Conservation (phyloP, 2,888 invertebrate species). For the Cistogaster globosa region DNA sequence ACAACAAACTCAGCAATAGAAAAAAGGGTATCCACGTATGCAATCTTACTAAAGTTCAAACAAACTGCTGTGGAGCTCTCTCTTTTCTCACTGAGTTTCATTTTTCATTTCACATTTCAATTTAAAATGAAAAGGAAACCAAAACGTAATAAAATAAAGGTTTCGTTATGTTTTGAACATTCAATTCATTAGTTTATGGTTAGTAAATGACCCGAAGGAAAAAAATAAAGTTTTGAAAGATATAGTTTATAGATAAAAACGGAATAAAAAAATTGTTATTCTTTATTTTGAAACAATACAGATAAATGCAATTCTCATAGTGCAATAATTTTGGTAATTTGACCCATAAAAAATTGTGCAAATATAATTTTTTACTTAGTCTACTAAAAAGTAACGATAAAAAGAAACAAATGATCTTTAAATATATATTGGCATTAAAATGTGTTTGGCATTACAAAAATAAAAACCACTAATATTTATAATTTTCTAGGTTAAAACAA, state of each 20-base stretch:
- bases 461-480: no score
- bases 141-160: slow-evolving; percentile 33
- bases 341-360: no score
- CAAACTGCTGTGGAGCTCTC: slow-evolving; percentile 9
- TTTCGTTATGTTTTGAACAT: slow-evolving; percentile 13
- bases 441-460: no score
- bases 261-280: background rate
- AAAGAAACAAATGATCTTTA: no score
- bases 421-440: no score
- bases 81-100: slow-evolving; percentile 2
- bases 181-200: slow-evolving; percentile 28
- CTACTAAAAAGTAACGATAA: no score
- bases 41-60: slow-evolving; percentile 20
- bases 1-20: slow-evolving; percentile 16
- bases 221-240: slow-evolving; percentile 35
- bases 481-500: no score
- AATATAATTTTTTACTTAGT: no score
- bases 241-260: slow-evolving; percentile 9
- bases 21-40: slow-evolving; percentile 22
- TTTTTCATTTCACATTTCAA: slow-evolving; percentile 1
- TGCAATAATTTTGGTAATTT: no score
- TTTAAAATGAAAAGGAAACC: slow-evolving; percentile 18
- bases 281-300: no score
- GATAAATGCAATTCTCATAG: no score
- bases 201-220: background rate